These are phyloP conservation scores for Morus bassanus DNA, from an alignment of 2,797 vertebrate species.

Conservation along the genomic window DNA sequence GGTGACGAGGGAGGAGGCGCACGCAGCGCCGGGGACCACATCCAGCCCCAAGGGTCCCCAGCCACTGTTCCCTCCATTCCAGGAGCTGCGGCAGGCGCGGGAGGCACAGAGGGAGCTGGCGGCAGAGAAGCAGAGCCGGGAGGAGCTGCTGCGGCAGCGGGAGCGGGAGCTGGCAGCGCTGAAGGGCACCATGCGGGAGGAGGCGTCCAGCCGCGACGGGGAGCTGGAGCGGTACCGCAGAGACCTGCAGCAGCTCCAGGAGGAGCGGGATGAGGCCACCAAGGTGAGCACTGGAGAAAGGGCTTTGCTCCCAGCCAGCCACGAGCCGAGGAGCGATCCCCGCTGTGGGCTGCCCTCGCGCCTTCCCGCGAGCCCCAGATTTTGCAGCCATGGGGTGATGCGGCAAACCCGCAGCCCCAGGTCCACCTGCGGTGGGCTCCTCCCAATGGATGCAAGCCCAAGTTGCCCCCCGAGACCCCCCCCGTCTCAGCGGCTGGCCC, in stretches of 20 bases:
- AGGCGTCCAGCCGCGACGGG: slow-evolving; percentile 77
- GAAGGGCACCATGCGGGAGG: slow-evolving; percentile 76
- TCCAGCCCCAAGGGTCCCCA: rapidly evolving
- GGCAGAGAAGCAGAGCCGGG: slow-evolving; percentile 75
- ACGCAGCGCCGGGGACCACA: rapidly evolving
- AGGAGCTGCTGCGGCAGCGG: slow-evolving; percentile 74
- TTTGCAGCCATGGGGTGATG: rapidly evolving
- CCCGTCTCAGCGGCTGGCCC: not conserved
- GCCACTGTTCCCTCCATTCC: rapidly evolving
- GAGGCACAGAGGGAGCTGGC: slow-evolving; percentile 76
- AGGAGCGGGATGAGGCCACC: slow-evolving; percentile 82
- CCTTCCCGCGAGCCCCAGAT: not conserved
- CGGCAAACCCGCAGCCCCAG: not conserved
- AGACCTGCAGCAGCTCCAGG: slow-evolving; percentile 77
- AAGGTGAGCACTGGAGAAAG: slow-evolving; percentile 64
- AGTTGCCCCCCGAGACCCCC: rapidly evolving
- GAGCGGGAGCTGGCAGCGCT: slow-evolving; percentile 81
- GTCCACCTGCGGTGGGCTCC: rapidly evolving
- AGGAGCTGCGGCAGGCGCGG: slow-evolving; percentile 81
- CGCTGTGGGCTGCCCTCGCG: not conserved
- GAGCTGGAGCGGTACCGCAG: slow-evolving; percentile 82
- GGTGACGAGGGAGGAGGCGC: not conserved
- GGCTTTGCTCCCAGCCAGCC: too few species aligned
- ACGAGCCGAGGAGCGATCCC: not conserved
- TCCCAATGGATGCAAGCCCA: not conserved